A percentile compares a stretch with the other conserved stretches of the same genome.
Conservation (phyloP, 2,113 vertebrate genomes). For the Hepsetus odoe region DNA sequence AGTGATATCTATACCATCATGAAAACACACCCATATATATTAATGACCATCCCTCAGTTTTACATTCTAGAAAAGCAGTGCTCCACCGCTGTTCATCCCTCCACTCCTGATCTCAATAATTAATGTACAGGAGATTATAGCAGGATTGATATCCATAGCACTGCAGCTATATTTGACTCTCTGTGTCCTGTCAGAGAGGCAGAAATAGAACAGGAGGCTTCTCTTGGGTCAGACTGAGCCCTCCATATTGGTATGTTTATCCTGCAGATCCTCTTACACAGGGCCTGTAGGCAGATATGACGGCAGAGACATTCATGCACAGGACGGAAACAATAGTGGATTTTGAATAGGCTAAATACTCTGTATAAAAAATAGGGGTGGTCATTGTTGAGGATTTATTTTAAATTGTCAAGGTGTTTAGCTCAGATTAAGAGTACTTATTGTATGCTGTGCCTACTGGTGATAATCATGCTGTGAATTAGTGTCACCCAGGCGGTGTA, state of each 20-base stretch:
- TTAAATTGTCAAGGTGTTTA: background rate
- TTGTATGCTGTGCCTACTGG: background rate
- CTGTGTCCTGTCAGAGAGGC: conserved; percentile 44
- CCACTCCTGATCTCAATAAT: conserved; percentile 64
- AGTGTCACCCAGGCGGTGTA: background rate
- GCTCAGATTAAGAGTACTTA: background rate
- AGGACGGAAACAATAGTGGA: background rate
- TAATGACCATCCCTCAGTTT: background rate
- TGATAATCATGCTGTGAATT: background rate
- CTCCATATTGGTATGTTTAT: conserved; percentile 13
- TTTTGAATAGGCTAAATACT: background rate
- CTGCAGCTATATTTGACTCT: conserved; percentile 52
- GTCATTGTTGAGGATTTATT: background rate
- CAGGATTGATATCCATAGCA: conserved; percentile 52
- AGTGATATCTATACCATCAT: background rate
- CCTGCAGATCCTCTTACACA: conserved; percentile 1
- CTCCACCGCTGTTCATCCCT: conserved; percentile 47
- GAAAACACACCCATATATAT: background rate
- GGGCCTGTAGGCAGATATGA: conserved; percentile 20
- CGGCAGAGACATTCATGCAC: background rate
- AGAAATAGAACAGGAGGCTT: conserved; percentile 46
- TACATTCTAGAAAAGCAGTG: conserved; percentile 37
- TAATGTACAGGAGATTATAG: conserved; percentile 57
- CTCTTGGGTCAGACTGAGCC: conserved; percentile 28
- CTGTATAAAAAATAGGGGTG: background rate